Conservation (phyloP, 2,888 invertebrate genomes). For the Mechanitis mazaeus region DNA sequence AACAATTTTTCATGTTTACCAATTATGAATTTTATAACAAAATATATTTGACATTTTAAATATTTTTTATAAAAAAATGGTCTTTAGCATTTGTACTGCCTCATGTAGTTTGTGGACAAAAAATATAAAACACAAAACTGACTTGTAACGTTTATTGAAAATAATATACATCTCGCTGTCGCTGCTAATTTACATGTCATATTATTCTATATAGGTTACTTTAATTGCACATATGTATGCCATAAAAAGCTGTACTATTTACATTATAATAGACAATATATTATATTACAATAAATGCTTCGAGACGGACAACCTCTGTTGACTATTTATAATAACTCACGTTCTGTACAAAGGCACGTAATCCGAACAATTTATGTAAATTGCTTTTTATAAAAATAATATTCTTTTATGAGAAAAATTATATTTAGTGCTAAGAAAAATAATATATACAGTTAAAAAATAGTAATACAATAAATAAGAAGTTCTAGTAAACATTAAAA, state of each 20-base stretch:
- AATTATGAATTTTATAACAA: too few relatives aligned
- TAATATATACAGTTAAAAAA: too few relatives aligned
- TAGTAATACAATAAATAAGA: too few relatives aligned
- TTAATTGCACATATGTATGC: conserved; percentile 31
- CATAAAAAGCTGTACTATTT: conserved; percentile 12
- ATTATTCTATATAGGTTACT: conserved; percentile 40
- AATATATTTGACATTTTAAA: too few relatives aligned
- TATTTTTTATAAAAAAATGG: too few relatives aligned
- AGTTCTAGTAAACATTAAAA: too few relatives aligned
- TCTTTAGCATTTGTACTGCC: too few relatives aligned
- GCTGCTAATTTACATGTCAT: conserved; percentile 50
- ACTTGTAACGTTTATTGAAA: conserved; percentile 68
- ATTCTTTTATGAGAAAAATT: not conserved
- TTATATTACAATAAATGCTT: not conserved
- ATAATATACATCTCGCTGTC: conserved; percentile 61
- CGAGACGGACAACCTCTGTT: not conserved
- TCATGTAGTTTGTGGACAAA: too few relatives aligned
- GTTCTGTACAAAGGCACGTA: conserved; percentile 1
- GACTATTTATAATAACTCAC: not conserved
- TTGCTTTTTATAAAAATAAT: not conserved
- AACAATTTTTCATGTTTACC: too few relatives aligned
- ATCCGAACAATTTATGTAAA: conserved; percentile 4
- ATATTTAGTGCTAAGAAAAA: too few relatives aligned
- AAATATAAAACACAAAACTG: conserved; percentile 18
- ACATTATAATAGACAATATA: conserved; percentile 13